A percentile compares a stretch with the other conserved stretches of the same genome.
phyloP scores from a whole-genome alignment of 2,113 vertebrate species.

The rabbit (Oryctolagus cuniculus) region DNA sequence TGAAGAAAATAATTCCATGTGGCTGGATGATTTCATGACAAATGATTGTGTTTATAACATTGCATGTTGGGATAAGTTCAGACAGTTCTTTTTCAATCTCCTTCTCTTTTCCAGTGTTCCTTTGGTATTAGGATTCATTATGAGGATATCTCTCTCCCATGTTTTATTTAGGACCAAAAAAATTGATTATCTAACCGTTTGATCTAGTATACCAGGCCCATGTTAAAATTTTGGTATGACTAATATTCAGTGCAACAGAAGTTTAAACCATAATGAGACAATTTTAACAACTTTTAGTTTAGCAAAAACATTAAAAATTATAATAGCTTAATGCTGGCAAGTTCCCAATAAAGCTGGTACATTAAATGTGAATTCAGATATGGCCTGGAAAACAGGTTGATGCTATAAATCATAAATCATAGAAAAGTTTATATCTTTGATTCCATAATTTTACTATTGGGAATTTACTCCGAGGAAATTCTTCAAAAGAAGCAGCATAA shows the following conservation, averaged over 20 bases:
- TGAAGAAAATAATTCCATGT: conserved; percentile 5
- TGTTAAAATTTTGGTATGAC: neutral
- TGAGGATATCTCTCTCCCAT: neutral
- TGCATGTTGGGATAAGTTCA: neutral
- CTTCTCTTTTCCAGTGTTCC: neutral
- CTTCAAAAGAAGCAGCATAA: neutral
- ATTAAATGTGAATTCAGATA: conserved; percentile 1
- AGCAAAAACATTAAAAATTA: neutral
- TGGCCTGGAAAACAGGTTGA: conserved; percentile 37
- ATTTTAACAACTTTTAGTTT: conserved; percentile 60
- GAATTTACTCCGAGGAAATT: neutral
- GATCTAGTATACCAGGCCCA: neutral
- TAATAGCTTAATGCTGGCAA: conserved; percentile 11
- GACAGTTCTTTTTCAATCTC: neutral
- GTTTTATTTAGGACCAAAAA: conserved; percentile 44
- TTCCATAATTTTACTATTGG: conserved; percentile 20
- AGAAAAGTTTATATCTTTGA: conserved; percentile 23
- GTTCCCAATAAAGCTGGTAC: neutral
- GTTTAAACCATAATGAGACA: neutral
- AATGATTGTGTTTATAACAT: neutral
- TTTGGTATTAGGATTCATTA: neutral
- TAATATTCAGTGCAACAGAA: conserved; percentile 30
- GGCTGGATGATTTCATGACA: neutral
- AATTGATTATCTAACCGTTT: neutral
- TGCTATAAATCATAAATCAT: neutral